Percentiles rank a stretch among this genome's conserved stretches.
Conservation (phyloP, 2,797 vertebrate genomes). For the Periophthalmus magnuspinnatus region DNA sequence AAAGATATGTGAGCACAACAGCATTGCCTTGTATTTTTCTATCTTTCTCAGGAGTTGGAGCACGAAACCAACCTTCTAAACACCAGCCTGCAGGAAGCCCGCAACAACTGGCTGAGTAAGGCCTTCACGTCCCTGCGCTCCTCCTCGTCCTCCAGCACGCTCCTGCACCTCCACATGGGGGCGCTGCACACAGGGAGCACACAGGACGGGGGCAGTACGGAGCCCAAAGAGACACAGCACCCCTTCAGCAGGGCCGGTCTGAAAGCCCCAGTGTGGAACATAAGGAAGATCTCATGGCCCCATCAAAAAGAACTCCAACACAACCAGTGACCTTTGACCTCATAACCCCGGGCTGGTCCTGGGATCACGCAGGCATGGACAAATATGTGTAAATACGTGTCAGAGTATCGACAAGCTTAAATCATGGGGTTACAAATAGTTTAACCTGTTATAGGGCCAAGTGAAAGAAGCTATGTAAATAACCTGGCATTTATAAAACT, state of each 20-base stretch:
- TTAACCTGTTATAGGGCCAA: background rate
- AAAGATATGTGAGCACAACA: no score
- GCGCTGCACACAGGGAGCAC: constrained; percentile 41
- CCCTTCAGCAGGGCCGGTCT: background rate
- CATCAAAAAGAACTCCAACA: constrained; percentile 44
- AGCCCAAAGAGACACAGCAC: constrained; percentile 25
- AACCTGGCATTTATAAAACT: no score
- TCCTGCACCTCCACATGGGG: constrained; percentile 74
- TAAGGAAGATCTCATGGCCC: constrained; percentile 57
- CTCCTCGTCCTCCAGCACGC: constrained; percentile 65
- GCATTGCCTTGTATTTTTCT: background rate
- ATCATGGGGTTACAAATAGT: no score
- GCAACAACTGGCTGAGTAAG: constrained; percentile 96
- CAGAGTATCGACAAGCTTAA: no score
- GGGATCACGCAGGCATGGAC: background rate
- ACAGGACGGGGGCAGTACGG: constrained; percentile 53
- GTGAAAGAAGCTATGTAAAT: background rate
- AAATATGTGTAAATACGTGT: no score
- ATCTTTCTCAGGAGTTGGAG: constrained; percentile 83
- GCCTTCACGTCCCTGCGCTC: constrained; percentile 87
- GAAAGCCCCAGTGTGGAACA: constrained; percentile 46
- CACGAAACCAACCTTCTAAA: constrained; percentile 86
- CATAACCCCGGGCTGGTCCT: background rate
- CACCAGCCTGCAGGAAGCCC: constrained; percentile 88
- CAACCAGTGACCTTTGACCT: constrained; percentile 31